Percentiles rank a stretch among this genome's conserved stretches.
Evolutionary conservation across 2,113 vertebrate species (phyloP).

Genomic region (Oxygymnocypris stewartii): DNA sequence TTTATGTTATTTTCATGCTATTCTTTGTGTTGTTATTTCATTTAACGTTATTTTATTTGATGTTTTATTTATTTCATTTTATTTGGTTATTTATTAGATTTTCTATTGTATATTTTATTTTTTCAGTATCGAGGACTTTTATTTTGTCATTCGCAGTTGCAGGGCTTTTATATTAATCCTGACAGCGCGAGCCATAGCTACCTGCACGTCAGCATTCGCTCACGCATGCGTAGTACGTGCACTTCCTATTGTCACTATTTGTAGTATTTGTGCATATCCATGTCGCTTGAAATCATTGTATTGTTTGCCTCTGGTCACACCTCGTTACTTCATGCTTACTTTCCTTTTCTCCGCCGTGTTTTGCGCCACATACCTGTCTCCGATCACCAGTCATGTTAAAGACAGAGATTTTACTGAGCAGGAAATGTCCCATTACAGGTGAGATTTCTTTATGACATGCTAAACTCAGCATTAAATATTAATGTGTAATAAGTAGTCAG

Average conservation of each 20-base stretch:
- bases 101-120: not conserved
- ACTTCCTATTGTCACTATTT: conserved; percentile 34
- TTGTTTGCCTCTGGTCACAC: not conserved
- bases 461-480: not conserved
- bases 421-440: conserved; percentile 58
- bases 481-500: not conserved
- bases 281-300: conserved; percentile 15
- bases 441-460: not conserved
- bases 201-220: conserved; percentile 23
- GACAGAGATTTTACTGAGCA: conserved; percentile 34
- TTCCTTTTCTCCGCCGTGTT: conserved; percentile 44
- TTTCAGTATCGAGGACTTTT: not conserved
- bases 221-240: conserved; percentile 3
- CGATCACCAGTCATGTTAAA: conserved; percentile 44
- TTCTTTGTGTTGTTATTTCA: not conserved
- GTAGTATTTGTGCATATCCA: not conserved
- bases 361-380: conserved; percentile 43
- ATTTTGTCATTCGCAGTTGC: not conserved
- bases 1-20: not conserved
- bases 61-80: not conserved
- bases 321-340: conserved; percentile 51
- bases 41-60: not conserved
- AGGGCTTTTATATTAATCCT: conserved; percentile 19
- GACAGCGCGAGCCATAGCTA: no score
- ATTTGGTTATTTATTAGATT: no score